phyloP scores from a whole-genome alignment of 2,797 vertebrate species.

The Trichosurus vulpecula region DNA sequence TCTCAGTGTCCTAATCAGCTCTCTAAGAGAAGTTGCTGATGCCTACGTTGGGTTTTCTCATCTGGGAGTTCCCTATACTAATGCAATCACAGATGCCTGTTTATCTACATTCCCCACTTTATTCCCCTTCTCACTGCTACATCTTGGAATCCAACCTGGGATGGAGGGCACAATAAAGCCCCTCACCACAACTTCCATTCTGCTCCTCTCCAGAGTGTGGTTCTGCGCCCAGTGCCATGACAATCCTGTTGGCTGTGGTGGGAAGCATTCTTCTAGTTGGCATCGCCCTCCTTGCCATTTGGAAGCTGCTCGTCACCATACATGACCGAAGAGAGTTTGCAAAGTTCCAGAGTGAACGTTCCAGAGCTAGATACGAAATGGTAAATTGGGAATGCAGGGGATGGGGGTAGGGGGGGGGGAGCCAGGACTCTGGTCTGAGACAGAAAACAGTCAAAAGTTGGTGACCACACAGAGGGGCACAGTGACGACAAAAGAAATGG shows the following conservation, averaged over 20 bases:
- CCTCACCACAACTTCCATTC: background rate
- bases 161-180: no score
- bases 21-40: no score
- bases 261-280: slow-evolving; percentile 88
- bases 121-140: background rate
- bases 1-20: no score
- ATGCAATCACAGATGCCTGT: no score
- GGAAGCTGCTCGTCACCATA: slow-evolving; percentile 96
- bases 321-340: slow-evolving; percentile 95
- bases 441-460: background rate
- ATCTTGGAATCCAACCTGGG: no score
- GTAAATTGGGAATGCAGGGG: slow-evolving; percentile 82
- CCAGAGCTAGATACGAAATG: slow-evolving; percentile 96
- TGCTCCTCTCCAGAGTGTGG: slow-evolving; percentile 88
- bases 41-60: no score
- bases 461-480: background rate
- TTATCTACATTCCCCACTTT: background rate
- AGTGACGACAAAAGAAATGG: background rate
- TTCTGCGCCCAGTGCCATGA: slow-evolving; percentile 86
- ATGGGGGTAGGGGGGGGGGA: fast-evolving
- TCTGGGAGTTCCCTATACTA: no score
- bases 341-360: slow-evolving; percentile 94
- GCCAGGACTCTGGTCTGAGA: background rate
- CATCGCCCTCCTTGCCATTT: slow-evolving; percentile 89
- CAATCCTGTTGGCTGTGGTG: slow-evolving; percentile 90